These are phyloP conservation scores for Cryptomyrus ogoouensis DNA, from an alignment of 2,113 vertebrate species.

Conservation along the genomic window DNA sequence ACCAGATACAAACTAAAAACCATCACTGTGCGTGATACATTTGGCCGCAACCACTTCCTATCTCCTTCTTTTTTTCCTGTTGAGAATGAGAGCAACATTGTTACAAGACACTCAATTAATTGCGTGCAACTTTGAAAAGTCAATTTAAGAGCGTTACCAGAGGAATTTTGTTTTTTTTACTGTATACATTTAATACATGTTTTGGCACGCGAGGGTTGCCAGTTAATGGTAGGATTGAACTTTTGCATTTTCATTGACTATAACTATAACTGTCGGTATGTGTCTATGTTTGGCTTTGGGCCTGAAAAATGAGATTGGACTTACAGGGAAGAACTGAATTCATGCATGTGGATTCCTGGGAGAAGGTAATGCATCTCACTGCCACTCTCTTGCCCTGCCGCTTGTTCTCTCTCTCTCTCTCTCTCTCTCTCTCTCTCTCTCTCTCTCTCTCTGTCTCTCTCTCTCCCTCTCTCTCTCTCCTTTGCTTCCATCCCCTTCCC, in stretches of 20 bases:
- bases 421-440: slow-evolving; percentile 59
- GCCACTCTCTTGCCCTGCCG: not conserved
- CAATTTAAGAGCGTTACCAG: not conserved
- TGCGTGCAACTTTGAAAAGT: not conserved
- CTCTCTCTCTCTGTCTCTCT: slow-evolving; percentile 22
- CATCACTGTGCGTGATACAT: not conserved
- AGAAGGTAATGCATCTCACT: slow-evolving; percentile 10
- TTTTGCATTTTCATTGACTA: not conserved
- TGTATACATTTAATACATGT: not conserved
- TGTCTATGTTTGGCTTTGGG: not conserved
- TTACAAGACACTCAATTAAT: not conserved
- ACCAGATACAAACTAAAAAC: not conserved
- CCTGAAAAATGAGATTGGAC: not conserved
- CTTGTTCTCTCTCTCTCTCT: slow-evolving; percentile 14
- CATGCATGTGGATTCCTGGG: slow-evolving; percentile 1
- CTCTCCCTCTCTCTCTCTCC: slow-evolving; percentile 70
- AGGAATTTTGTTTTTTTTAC: not conserved
- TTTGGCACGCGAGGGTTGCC: not conserved
- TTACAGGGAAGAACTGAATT: not conserved
- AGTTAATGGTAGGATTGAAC: not conserved
- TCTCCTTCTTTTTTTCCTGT: not conserved
- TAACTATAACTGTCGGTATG: not conserved
- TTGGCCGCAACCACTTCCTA: not conserved
- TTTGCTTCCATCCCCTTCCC: slow-evolving; percentile 64
- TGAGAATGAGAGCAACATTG: not conserved